A percentile compares a stretch with the other conserved stretches of the same genome.
Evolutionary conservation across 2,888 invertebrate species (phyloP).

Genomic region (Limnephilus lunatus): DNA sequence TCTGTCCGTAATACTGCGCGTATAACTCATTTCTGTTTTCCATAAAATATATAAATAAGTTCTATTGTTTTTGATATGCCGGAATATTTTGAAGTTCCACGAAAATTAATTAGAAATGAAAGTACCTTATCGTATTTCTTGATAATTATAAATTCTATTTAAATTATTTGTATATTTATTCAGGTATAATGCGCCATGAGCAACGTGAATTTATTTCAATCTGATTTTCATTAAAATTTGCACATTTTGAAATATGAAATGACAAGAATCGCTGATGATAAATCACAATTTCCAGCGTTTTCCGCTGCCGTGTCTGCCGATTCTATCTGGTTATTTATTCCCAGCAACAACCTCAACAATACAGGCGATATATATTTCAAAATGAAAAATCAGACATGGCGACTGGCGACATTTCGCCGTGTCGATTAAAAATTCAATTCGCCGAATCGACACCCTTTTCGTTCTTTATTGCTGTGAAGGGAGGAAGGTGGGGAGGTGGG

Average conservation of each 20-base stretch:
- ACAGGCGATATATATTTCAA: constrained; percentile 19
- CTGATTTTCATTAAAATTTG: background rate
- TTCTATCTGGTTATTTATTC: constrained; percentile 35
- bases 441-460: constrained; percentile 28
- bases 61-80: background rate
- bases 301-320: background rate
- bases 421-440: constrained; percentile 51
- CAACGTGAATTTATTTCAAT: background rate
- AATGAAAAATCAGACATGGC: constrained; percentile 36
- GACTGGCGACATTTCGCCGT: constrained; percentile 34
- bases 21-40: background rate
- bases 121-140: background rate
- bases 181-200: background rate
- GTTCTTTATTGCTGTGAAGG: constrained; percentile 16
- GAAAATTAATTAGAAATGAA: background rate
- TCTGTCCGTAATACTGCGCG: too few relatives aligned
- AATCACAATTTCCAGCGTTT: background rate
- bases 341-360: background rate
- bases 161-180: background rate
- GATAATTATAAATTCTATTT: background rate
- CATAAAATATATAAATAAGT: background rate
- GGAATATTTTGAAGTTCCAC: too few relatives aligned
- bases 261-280: background rate
- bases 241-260: background rate
- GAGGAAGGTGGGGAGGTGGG: background rate